These are phyloP conservation scores for Portunus trituberculatus DNA, from an alignment of 1,140 invertebrate genomes.

Conservation along the genomic window DNA sequence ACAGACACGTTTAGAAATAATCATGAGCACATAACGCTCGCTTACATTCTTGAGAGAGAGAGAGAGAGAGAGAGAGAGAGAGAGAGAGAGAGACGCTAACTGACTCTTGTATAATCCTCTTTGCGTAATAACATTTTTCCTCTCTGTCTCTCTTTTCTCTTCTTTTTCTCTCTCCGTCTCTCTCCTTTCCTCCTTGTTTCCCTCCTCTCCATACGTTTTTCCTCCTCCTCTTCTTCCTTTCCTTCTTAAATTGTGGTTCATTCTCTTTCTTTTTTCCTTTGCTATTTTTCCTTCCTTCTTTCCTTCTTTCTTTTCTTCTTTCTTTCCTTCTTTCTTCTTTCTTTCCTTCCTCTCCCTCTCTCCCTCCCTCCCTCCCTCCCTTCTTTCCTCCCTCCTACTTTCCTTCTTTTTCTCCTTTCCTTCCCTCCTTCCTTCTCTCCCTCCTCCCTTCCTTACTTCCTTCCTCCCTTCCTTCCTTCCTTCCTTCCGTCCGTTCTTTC, in stretches of 20 bases:
- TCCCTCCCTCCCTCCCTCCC: not conserved
- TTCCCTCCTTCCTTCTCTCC: not conserved
- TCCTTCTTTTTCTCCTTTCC: not conserved
- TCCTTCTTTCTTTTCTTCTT: not conserved
- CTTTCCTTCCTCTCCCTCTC: not conserved
- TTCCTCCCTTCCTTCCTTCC: not conserved
- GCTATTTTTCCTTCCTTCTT: not conserved
- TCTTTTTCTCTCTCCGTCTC: not conserved
- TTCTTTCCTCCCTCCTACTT: not conserved
- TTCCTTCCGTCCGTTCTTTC: not conserved
- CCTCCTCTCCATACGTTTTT: not conserved
- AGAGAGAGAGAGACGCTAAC: not conserved
- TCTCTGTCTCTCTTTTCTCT: not conserved
- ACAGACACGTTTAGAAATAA: not conserved
- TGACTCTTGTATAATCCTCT: slow-evolving; percentile 22
- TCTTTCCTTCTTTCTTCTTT: not conserved
- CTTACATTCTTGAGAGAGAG: too few relatives aligned
- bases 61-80: slow-evolving; percentile 1
- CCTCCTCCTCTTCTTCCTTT: not conserved
- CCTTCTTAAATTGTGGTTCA: not conserved
- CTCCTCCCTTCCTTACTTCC: not conserved
- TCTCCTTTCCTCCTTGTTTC: not conserved
- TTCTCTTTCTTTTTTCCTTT: not conserved
- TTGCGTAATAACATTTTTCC: slow-evolving; percentile 15
- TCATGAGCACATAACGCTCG: too few relatives aligned